A percentile compares a stretch with the other conserved stretches of the same genome.
phyloP scores from a whole-genome alignment of 2,797 vertebrate species.

The Platalea minor region DNA sequence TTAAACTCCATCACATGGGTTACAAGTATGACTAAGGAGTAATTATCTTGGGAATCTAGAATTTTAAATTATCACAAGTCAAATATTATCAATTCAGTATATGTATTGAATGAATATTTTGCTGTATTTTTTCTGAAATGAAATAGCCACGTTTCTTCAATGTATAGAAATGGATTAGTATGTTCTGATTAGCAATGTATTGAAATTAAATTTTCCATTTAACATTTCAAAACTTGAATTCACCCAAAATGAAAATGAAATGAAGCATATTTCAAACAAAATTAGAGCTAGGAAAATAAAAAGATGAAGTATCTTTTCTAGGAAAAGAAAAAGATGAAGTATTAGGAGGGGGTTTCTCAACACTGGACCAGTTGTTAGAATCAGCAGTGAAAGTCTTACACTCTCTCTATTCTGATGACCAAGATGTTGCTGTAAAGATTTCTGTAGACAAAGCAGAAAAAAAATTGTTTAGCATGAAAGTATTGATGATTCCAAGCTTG shows the following conservation, averaged over 20 bases:
- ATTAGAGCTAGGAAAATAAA: background rate
- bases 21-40: background rate
- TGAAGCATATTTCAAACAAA: background rate
- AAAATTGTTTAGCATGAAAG: background rate
- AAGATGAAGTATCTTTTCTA: background rate
- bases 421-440: background rate
- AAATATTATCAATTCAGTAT: background rate
- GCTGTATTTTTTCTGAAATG: background rate
- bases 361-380: background rate
- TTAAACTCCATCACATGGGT: background rate
- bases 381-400: background rate
- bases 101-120: background rate
- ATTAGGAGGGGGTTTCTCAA: background rate
- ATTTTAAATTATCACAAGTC: background rate
- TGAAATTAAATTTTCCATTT: background rate
- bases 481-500: background rate
- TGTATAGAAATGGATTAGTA: background rate
- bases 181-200: background rate
- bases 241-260: background rate
- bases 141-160: background rate
- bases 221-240: background rate
- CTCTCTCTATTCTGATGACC: background rate
- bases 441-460: background rate
- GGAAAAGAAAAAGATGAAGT: background rate
- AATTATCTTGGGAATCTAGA: background rate